Conservation (phyloP, 2,888 invertebrate species). For the Leptura quadrifasciata region DNA sequence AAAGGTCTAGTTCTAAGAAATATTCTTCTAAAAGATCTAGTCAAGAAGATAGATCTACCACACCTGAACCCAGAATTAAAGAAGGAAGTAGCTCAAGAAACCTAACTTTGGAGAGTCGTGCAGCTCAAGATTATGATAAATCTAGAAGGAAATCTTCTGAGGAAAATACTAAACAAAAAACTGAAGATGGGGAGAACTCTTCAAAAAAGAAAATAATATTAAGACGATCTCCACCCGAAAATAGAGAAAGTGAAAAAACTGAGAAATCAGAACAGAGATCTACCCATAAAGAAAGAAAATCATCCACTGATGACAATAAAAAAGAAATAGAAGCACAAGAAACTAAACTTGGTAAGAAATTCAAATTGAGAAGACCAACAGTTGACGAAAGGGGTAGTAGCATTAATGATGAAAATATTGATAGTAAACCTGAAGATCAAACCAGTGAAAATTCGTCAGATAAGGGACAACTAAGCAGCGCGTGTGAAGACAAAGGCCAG, state of each 20-base stretch:
- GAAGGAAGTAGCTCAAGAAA: constrained; percentile 36
- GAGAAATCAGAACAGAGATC: constrained; percentile 14
- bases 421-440: constrained; percentile 36
- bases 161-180: constrained; percentile 19
- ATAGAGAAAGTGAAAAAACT: constrained; percentile 13
- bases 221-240: constrained; percentile 45
- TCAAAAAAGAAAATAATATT: constrained; percentile 46
- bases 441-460: constrained; percentile 30
- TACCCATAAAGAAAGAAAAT: constrained; percentile 24
- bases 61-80: constrained; percentile 45
- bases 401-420: constrained; percentile 50
- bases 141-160: constrained; percentile 28
- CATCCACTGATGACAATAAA: constrained; percentile 40
- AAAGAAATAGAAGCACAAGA: constrained; percentile 49
- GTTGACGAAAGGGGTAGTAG: constrained; percentile 46
- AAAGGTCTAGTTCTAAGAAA: background rate
- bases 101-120: background rate
- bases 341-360: constrained; percentile 57
- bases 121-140: background rate
- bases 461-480: constrained; percentile 45
- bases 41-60: constrained; percentile 42
- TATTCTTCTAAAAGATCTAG: constrained; percentile 19
- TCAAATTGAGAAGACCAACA: constrained; percentile 49
- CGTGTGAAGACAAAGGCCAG: constrained; percentile 46
- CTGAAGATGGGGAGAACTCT: constrained; percentile 16